Conservation (phyloP, 2,797 vertebrate genomes). For the Diglossa cyanea region DNA sequence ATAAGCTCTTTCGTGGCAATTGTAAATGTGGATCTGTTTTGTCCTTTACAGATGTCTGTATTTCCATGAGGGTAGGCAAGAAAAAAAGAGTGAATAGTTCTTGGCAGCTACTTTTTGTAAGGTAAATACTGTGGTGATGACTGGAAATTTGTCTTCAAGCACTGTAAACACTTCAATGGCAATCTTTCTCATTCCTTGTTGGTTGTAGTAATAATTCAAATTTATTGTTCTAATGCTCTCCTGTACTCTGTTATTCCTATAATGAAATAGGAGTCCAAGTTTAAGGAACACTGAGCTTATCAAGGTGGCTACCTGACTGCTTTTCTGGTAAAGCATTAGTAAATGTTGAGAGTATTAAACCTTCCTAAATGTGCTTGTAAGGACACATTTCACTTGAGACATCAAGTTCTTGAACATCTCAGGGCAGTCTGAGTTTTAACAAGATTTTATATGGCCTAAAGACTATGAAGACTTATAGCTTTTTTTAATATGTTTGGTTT, state of each 20-base stretch:
- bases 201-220: background rate
- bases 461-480: background rate
- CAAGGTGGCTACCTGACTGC: background rate
- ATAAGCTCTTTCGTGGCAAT: conserved; percentile 14
- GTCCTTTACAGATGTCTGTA: conserved; percentile 39
- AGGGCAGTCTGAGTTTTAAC: background rate
- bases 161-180: background rate
- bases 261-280: background rate
- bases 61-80: conserved; percentile 22
- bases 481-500: accelerated
- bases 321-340: background rate
- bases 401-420: background rate
- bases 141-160: background rate
- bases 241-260: background rate
- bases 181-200: background rate
- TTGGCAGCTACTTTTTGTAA: conserved; percentile 22
- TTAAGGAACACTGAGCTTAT: background rate
- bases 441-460: background rate
- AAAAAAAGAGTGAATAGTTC: conserved; percentile 22
- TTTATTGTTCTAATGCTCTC: background rate
- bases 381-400: background rate
- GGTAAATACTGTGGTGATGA: background rate
- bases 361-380: background rate
- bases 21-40: conserved; percentile 39
- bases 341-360: background rate